Evolutionary conservation across 2,113 vertebrate species (phyloP).

Genomic region (Colinus virginianus): DNA sequence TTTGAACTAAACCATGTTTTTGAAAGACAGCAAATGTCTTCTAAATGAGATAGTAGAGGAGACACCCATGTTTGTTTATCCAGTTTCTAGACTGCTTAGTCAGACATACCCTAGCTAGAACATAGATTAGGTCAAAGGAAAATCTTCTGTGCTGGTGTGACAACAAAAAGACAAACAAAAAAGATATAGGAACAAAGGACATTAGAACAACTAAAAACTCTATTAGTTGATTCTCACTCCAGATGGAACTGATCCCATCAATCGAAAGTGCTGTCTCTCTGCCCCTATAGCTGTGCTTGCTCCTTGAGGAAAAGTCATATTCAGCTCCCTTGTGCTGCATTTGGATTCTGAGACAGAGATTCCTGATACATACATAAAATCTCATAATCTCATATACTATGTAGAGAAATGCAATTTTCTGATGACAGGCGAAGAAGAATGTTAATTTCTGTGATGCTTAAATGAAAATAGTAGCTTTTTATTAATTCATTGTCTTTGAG

Average conservation of each 20-base stretch:
- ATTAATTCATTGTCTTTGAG: not conserved
- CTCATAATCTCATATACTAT: slow-evolving; percentile 31
- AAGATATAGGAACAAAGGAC: not conserved
- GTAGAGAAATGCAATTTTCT: slow-evolving; percentile 41
- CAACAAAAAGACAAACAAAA: not conserved
- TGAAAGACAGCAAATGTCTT: not conserved
- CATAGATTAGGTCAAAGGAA: slow-evolving; percentile 17
- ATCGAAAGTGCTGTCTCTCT: not conserved
- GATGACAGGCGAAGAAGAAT: slow-evolving; percentile 23
- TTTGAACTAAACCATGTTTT: not conserved
- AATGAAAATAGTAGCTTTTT: not conserved
- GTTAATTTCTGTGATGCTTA: slow-evolving; percentile 22
- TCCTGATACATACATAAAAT: not conserved
- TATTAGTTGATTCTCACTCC: slow-evolving; percentile 14
- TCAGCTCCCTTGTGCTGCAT: accelerated
- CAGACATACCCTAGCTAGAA: not conserved
- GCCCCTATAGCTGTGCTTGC: accelerated
- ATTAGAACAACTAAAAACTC: not conserved
- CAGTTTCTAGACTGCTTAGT: not conserved
- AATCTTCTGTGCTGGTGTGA: not conserved
- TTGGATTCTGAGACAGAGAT: slow-evolving; percentile 8
- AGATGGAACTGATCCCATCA: not conserved
- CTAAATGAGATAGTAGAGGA: not conserved
- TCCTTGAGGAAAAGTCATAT: not conserved
- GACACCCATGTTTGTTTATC: not conserved